Evolutionary conservation across 2,113 vertebrate genomes (phyloP).

Genomic region (Vireo altiloquus): DNA sequence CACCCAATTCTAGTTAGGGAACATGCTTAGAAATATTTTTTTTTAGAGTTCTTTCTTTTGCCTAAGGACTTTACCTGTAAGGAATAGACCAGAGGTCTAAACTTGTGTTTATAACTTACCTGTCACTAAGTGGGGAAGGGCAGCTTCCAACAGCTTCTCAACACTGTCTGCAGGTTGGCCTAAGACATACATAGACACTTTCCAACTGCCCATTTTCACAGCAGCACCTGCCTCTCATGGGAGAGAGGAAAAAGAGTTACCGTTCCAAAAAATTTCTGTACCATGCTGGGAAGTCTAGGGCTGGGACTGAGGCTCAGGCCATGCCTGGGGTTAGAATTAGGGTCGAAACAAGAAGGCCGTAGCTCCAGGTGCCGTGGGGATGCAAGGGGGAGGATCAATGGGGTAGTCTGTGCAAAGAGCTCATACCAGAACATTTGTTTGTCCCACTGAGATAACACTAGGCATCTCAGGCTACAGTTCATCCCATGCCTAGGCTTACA

Average conservation of each 20-base stretch:
- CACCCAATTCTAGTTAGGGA: not conserved
- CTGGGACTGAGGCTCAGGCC: not conserved
- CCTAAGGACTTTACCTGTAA: not conserved
- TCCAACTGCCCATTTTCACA: not conserved
- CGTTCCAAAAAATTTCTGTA: not conserved
- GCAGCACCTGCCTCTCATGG: not conserved
- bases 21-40: not conserved
- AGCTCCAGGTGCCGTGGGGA: not conserved
- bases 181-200: accelerated
- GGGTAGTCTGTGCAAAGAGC: not conserved
- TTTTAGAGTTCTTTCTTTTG: not conserved
- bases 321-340: not conserved
- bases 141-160: not conserved
- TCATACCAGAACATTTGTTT: not conserved
- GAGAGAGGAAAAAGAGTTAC: not conserved
- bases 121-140: not conserved
- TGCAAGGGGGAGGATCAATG: not conserved
- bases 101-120: not conserved
- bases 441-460: not conserved
- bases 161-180: not conserved
- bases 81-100: not conserved
- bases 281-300: not conserved
- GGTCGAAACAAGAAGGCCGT: not conserved
- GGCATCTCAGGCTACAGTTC: not conserved
- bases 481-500: not conserved